Conservation (phyloP, 2,888 invertebrate species). For the Prosapia bicincta region DNA sequence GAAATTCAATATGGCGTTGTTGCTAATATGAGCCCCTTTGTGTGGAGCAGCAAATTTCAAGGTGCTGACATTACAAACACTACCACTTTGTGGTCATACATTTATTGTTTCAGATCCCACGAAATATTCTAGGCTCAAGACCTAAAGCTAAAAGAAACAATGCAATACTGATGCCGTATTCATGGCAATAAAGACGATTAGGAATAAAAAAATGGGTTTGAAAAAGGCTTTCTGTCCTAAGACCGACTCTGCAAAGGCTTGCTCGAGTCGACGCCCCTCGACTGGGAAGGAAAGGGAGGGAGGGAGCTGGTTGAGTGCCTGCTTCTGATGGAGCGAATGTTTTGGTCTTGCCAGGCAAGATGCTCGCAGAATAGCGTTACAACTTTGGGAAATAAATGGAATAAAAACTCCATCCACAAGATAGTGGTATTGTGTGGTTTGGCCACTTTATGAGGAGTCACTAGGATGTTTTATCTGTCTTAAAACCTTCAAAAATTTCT, state of each 20-base stretch:
- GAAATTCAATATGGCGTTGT: too few relatives aligned
- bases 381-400: constrained; percentile 31
- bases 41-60: neutral
- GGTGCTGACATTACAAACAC: constrained; percentile 3
- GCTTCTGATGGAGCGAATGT: constrained; percentile 27
- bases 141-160: neutral
- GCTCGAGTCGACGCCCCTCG: neutral
- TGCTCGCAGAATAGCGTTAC: constrained; percentile 29
- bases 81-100: neutral
- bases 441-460: constrained; percentile 21
- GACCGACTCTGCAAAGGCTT: constrained; percentile 18
- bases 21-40: too few relatives aligned
- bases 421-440: constrained; percentile 28
- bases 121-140: neutral
- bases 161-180: neutral
- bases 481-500: constrained; percentile 13
- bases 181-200: neutral
- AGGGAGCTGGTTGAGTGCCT: constrained; percentile 15
- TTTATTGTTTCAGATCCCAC: constrained; percentile 9
- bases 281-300: constrained; percentile 15
- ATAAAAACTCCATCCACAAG: constrained; percentile 31
- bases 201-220: constrained; percentile 1
- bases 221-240: constrained; percentile 7
- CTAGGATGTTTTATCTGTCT: constrained; percentile 9
- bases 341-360: constrained; percentile 27